phyloP scores from a whole-genome alignment of 2,888 invertebrate genomes.

The Uloborus plumipes region DNA sequence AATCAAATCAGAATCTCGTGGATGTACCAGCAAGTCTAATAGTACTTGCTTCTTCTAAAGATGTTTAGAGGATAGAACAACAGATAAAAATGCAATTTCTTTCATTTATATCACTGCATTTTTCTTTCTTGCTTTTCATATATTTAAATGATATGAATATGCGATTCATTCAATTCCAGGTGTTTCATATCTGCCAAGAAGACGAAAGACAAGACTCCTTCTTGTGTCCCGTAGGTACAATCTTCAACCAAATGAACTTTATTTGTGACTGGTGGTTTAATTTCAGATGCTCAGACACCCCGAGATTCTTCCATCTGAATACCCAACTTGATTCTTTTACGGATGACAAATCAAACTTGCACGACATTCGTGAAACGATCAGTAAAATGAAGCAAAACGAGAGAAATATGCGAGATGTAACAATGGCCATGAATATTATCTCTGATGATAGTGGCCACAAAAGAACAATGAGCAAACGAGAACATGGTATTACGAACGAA shows the following conservation, averaged over 20 bases:
- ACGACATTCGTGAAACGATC: constrained; percentile 17
- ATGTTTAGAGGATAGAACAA: too few relatives aligned
- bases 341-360: background rate
- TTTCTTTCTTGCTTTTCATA: too few relatives aligned
- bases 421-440: too few relatives aligned
- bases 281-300: constrained; percentile 87
- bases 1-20: too few relatives aligned
- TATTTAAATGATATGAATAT: too few relatives aligned
- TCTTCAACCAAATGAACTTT: constrained; percentile 89
- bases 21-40: too few relatives aligned
- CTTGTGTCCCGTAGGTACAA: constrained; percentile 90
- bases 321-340: constrained; percentile 76
- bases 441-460: background rate
- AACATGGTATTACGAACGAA: background rate
- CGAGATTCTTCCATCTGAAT: constrained; percentile 83
- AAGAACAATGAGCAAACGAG: background rate
- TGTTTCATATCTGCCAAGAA: constrained; percentile 86
- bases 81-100: too few relatives aligned
- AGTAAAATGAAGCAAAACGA: constrained; percentile 16
- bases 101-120: too few relatives aligned
- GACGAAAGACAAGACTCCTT: constrained; percentile 90
- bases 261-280: constrained; percentile 97
- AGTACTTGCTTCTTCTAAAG: too few relatives aligned
- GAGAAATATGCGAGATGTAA: too few relatives aligned
- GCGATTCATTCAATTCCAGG: constrained; percentile 30